Base-by-base conservation (phyloP, 2,113 vertebrate species). In the Hirundichthys speculiger region DNA sequence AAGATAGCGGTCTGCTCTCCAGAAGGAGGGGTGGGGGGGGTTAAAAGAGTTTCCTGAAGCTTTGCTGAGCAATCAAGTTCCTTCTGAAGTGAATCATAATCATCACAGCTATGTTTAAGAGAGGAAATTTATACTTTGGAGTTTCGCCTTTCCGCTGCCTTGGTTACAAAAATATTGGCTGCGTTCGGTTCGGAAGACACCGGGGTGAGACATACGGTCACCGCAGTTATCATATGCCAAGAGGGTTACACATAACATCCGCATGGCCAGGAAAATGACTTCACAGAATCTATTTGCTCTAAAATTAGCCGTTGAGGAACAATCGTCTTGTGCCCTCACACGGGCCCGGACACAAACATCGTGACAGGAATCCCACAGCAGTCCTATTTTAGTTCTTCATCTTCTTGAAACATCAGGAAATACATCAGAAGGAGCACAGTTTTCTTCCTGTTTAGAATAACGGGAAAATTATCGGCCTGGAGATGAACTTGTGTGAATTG, bases 1-100 rank as follows among this genome's bases (percentile, higher is more conserved):
- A 63, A 71, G 78, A 84, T 75, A 79, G 63, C 3, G 19, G 64
- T 22, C 15, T 25, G 56, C 41, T 46, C 22, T 53, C 63, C 52
- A 27, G n/a, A 40, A 24, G 38, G 30, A n/a, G n/a, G 30, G 30
- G 25, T 3, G 30, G 30, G 30, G 30, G 11, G 14, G 42, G 52
- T 79, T 47, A 51, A 38, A 48, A 27, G 40, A 49, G 45, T 19
- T 38, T 47, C 77, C 27, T 41, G 42, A 62, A 49, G 22, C 50
- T 58, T 47, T 67, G 84, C 75, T 81, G 82, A 84, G 80, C 62
- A 64, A 47, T 66, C 78, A 43, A 0, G 25, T 80, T 82, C 47
- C 52, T n/a, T 13, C 27, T 49, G 42, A 64, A 25, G 19, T 60
- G 50, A 77, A 24, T 83, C 69, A 68, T 24, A 53, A 82, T 54